Conservation (phyloP, 1,140 invertebrate genomes). For the Popillia japonica region DNA sequence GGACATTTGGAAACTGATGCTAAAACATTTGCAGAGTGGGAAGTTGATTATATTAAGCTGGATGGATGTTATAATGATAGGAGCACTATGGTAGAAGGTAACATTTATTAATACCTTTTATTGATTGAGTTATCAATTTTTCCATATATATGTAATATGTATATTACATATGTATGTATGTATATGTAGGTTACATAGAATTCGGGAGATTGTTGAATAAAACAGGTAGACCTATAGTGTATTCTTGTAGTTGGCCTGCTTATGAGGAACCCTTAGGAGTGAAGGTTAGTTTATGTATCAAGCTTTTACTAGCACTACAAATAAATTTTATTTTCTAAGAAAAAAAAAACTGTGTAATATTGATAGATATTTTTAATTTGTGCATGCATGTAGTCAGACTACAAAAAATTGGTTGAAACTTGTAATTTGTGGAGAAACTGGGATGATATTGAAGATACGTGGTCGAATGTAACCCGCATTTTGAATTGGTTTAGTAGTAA, state of each 20-base stretch:
- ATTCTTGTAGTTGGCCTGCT: conserved; percentile 87
- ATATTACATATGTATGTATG: conserved; percentile 22
- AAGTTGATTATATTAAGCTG: conserved; percentile 87
- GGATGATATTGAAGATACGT: conserved; percentile 84
- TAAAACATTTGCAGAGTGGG: conserved; percentile 85
- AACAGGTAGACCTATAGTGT: conserved; percentile 83
- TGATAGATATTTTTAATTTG: background rate
- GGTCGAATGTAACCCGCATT: conserved; percentile 74
- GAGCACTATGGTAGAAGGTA: conserved; percentile 65
- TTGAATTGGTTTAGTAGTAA: conserved; percentile 81
- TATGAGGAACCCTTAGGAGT: conserved; percentile 66
- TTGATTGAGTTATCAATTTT: background rate
- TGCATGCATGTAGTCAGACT: background rate
- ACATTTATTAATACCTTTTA: background rate
- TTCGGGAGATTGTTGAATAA: conserved; percentile 77
- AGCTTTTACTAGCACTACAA: too few relatives aligned
- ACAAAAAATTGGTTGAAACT: conserved; percentile 56
- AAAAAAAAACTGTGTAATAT: background rate
- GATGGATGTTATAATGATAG: conserved; percentile 83
- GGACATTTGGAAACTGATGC: conserved; percentile 79
- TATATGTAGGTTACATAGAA: conserved; percentile 52
- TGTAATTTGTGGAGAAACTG: conserved; percentile 92
- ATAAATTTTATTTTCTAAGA: background rate
- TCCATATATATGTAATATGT: conserved; percentile 16
- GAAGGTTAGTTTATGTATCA: conserved; percentile 48